Percentiles rank a stretch among this genome's conserved stretches.
phyloP scores from a whole-genome alignment of 2,888 invertebrate genomes.

The Ophioninae sp. region DNA sequence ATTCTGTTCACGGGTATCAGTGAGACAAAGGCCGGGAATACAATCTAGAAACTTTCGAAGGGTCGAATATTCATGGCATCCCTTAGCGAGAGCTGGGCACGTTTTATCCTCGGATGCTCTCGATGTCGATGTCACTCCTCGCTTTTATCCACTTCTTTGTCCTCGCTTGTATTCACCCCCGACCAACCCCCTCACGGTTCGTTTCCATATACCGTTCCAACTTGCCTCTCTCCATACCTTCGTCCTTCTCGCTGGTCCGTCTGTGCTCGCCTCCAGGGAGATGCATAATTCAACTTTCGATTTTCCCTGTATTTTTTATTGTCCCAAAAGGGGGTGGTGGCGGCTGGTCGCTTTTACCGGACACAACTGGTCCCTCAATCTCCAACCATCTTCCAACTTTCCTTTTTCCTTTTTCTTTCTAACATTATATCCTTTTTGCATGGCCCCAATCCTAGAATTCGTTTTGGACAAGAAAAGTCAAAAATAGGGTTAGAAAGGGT shows the following conservation, averaged over 20 bases:
- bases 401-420: not conserved
- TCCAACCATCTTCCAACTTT: slow-evolving; percentile 10
- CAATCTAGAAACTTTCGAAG: slow-evolving; percentile 65
- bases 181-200: too few species aligned
- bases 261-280: slow-evolving; percentile 40
- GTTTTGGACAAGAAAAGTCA: too few species aligned
- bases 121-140: slow-evolving; percentile 35
- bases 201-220: not conserved
- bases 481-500: too few species aligned
- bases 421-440: too few species aligned
- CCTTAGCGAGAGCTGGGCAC: slow-evolving; percentile 38
- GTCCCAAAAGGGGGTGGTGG: slow-evolving; percentile 50
- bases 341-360: slow-evolving; percentile 9
- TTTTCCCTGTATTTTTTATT: slow-evolving; percentile 66
- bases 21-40: slow-evolving; percentile 65
- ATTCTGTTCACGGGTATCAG: slow-evolving; percentile 54
- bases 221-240: not conserved
- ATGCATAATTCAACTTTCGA: slow-evolving; percentile 67
- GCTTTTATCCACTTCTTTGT: slow-evolving; percentile 61
- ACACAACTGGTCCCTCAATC: not conserved
- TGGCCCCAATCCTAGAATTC: too few species aligned
- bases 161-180: slow-evolving; percentile 44
- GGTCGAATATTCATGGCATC: slow-evolving; percentile 66
- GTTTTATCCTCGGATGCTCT: slow-evolving; percentile 30
- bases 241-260: slow-evolving; percentile 27